Evolutionary conservation across 2,113 vertebrate species (phyloP).

Genomic region (Myodes glareolus): DNA sequence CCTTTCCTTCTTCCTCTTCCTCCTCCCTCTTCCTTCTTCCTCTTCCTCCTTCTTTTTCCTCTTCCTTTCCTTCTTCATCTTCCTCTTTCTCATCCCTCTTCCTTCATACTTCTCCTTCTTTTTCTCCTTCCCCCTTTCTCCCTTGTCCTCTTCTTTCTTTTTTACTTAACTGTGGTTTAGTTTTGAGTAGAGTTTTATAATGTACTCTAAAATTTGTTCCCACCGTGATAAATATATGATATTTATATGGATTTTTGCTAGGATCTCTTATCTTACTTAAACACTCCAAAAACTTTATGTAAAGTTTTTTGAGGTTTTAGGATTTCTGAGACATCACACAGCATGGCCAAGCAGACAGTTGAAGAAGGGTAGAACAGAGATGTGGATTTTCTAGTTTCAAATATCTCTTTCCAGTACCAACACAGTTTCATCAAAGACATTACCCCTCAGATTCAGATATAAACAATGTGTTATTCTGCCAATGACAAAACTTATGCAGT

Average conservation of each 20-base stretch:
- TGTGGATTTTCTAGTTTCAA: neutral
- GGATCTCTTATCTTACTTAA: constrained; percentile 54
- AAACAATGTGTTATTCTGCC: neutral
- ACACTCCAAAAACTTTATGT: neutral
- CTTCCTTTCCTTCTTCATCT: too few relatives aligned
- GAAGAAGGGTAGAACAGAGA: neutral
- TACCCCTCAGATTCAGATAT: neutral
- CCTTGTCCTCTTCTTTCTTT: neutral
- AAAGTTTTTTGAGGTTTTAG: constrained; percentile 33
- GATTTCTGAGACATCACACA: neutral
- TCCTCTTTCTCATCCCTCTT: neutral
- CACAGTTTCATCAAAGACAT: neutral
- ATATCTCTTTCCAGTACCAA: neutral
- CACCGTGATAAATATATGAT: constrained; percentile 49
- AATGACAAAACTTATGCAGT: neutral
- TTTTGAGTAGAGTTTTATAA: constrained; percentile 67
- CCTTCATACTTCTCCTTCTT: too few relatives aligned
- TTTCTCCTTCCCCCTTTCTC: neutral
- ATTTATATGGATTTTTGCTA: constrained; percentile 50
- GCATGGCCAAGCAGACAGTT: neutral
- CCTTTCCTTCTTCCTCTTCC: too few relatives aligned
- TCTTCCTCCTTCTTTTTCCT: too few relatives aligned
- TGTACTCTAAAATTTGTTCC: constrained; percentile 45
- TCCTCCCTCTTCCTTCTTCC: neutral
- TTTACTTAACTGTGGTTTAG: constrained; percentile 24